Conservation (phyloP, 2,113 vertebrate genomes). For the Peromyscus maniculatus region DNA sequence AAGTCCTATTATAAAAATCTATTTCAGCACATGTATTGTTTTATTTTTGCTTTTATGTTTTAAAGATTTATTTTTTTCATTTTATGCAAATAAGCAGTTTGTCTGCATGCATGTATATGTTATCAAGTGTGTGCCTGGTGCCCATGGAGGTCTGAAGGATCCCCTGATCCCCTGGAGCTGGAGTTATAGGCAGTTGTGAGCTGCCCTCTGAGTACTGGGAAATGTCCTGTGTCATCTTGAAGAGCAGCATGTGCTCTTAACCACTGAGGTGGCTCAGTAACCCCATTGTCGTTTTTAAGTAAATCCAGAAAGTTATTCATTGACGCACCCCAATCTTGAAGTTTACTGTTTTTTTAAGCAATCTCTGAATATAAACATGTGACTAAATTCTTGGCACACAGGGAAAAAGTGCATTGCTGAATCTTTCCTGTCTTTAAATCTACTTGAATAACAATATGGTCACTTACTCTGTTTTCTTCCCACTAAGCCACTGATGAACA, state of each 20-base stretch:
- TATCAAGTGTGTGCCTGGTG: neutral
- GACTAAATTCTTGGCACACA: conserved; percentile 7
- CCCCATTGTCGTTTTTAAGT: neutral
- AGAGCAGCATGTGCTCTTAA: neutral
- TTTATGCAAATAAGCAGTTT: neutral
- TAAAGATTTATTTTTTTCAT: neutral
- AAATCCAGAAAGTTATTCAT: conserved; percentile 7
- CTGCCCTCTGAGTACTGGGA: neutral
- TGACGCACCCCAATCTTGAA: neutral
- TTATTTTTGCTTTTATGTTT: neutral
- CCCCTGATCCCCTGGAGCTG: neutral
- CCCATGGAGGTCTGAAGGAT: neutral
- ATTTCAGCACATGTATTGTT: neutral
- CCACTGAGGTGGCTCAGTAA: neutral
- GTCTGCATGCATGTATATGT: neutral
- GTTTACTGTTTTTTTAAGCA: neutral
- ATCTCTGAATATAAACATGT: neutral
- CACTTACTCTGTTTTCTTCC: conserved; percentile 32
- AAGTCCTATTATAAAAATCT: neutral
- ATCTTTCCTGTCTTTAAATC: neutral
- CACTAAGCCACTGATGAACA: conserved; percentile 50
- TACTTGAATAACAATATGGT: neutral
- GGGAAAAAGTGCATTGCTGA: conserved; percentile 25
- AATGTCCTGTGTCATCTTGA: neutral
- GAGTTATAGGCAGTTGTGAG: neutral